Percentiles rank a stretch among this genome's conserved stretches.
Conservation (phyloP, 64 coral and sea anemone species). For the Montipora capricornis region DNA sequence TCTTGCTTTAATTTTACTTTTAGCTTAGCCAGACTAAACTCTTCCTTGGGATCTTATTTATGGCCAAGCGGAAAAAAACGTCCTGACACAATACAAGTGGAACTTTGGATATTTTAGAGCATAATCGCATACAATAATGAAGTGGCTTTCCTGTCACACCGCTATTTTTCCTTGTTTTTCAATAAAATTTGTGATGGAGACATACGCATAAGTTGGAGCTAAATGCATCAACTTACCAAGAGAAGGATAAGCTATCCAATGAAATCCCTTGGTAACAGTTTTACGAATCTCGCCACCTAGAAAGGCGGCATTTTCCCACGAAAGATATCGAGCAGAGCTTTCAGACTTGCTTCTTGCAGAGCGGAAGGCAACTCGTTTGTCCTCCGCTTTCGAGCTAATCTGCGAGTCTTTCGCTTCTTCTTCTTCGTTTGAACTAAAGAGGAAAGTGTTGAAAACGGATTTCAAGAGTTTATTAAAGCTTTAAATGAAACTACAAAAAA, state of each 20-base stretch:
- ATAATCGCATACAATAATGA: no score
- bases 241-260: conserved; percentile 68
- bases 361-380: conserved; percentile 4
- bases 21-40: no score
- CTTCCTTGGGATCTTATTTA: no score
- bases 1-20: no score
- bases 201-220: no score
- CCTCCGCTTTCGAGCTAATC: neutral
- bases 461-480: neutral
- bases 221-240: neutral
- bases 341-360: conserved; percentile 54
- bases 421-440: conserved; percentile 18
- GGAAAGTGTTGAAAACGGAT: neutral
- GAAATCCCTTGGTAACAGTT: conserved; percentile 60
- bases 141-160: no score
- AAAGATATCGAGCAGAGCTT: conserved; percentile 56
- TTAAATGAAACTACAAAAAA: neutral
- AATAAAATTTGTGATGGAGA: no score
- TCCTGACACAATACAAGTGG: no score
- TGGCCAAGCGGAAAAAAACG: no score
- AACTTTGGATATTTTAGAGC: no score
- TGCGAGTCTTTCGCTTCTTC: conserved; percentile 8
- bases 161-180: no score
- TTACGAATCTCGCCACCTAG: conserved; percentile 55
- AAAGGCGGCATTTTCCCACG: conserved; percentile 78